These are phyloP conservation scores for Periophthalmus modestus DNA, from an alignment of 2,113 vertebrate genomes.

Conservation along the genomic window DNA sequence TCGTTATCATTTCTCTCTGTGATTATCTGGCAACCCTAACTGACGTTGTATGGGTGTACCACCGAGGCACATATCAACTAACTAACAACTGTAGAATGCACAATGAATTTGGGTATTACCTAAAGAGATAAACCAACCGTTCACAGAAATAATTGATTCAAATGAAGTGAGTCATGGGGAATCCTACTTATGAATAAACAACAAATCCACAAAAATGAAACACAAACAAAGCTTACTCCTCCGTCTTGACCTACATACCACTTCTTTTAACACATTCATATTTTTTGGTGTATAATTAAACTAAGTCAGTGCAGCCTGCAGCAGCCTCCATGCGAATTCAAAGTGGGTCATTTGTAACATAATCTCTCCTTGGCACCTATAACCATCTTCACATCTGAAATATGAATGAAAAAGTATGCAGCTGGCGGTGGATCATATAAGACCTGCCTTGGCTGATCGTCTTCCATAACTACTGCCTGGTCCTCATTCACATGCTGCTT, in stretches of 20 bases:
- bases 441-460: neutral
- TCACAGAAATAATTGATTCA: neutral
- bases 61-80: too few species aligned
- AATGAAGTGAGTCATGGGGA: slow-evolving; percentile 10
- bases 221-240: neutral
- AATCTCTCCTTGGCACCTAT: slow-evolving; percentile 20
- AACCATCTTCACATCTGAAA: neutral
- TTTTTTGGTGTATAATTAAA: slow-evolving; percentile 33
- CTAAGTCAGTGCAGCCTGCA: slow-evolving; percentile 6
- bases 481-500: slow-evolving; percentile 14
- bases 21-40: too few species aligned
- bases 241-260: slow-evolving; percentile 30
- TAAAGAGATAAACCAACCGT: neutral
- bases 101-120: too few species aligned
- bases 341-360: slow-evolving; percentile 33
- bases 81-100: too few species aligned
- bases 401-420: neutral
- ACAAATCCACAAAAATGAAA: neutral
- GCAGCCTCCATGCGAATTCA: slow-evolving; percentile 20
- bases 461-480: neutral
- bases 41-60: too few species aligned
- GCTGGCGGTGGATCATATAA: neutral
- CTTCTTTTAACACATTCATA: slow-evolving; percentile 17
- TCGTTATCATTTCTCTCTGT: too few species aligned
- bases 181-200: slow-evolving; percentile 2